Percentiles rank a stretch among this genome's conserved stretches.
Evolutionary conservation across 2,888 invertebrate genomes (phyloP).

Genomic region (Dexiosoma caninum): DNA sequence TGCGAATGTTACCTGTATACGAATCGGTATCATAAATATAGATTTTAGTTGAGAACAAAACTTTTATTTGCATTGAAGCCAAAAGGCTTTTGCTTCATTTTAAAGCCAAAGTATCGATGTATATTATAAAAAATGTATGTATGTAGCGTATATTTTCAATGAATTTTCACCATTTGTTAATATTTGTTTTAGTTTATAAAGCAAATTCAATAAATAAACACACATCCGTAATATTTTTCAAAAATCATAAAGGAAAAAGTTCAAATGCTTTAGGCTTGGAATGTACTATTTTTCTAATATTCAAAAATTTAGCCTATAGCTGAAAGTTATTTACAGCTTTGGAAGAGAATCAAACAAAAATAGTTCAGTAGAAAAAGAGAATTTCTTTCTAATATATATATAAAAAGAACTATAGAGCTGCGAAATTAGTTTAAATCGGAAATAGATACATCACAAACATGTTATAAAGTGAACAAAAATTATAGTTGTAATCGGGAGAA

Average conservation of each 20-base stretch:
- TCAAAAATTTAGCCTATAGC: not conserved
- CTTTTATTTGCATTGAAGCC: conserved; percentile 3
- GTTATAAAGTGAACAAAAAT: too few species aligned
- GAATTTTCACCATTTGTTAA: not conserved
- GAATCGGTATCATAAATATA: too few species aligned
- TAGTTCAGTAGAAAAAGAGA: too few species aligned
- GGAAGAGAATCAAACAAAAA: not conserved
- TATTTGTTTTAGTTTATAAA: conserved; percentile 8
- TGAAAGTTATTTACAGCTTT: not conserved
- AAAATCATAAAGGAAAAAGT: not conserved
- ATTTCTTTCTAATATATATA: too few species aligned
- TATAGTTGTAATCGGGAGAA: too few species aligned
- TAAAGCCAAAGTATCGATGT: not conserved
- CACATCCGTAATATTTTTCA: not conserved
- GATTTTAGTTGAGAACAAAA: not conserved
- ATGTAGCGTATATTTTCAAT: not conserved
- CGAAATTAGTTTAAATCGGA: too few species aligned
- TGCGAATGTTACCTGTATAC: too few species aligned
- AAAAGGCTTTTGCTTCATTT: too few species aligned
- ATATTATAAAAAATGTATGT: not conserved
- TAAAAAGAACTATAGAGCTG: not conserved
- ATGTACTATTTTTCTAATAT: conserved; percentile 13
- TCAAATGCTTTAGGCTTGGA: not conserved
- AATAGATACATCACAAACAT: too few species aligned
- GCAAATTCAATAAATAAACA: conserved; percentile 17